Evolutionary conservation across 2,888 invertebrate genomes (phyloP), one percentile per base, ranked within the genome.

Genomic region (Deilephila elpenor): DNA sequence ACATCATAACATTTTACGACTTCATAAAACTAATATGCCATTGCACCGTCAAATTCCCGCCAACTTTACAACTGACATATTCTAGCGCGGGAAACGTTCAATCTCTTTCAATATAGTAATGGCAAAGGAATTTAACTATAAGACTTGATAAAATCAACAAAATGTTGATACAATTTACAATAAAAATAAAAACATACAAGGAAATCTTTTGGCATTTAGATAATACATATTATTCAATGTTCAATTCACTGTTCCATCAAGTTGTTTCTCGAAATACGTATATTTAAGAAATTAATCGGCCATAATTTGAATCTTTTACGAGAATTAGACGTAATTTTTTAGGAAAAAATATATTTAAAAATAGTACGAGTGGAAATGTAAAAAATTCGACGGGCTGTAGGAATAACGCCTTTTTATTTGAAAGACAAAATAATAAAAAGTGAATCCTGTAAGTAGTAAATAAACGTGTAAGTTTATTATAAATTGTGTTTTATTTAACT

Each of bases 381-480:
- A 83, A 83, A 44, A 88, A 89, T 84, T 88, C 82, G 80, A 82
- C 85, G 86, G 84, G 89, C 88, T 89, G 89, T 91, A 91, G 91
- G 84, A 84, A 79, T 77, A 80, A 74, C 78, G 89, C 88, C 87
- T 87, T 86, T 89, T 89, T 84, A 86, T 90, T 89, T 88, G 77
- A 82, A 78, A 71, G 77, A 78, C 76, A 78, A 76, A 74, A 74
- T 77, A 51, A 76, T 81, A 81, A 81, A 86, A 86, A 88, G 83
- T 78, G 81, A 86, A 89, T 86, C 88, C 86, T 92, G 92, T 92
- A 91, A 88, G 92, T 93, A 93, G 93, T 78, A 81, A 91, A 88
- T 93, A 93, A 90, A 93, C 89, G 84, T 88, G 89, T 92, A 92
- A 91, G 91, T 93, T 93, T 93, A 93, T 88, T 91, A 91, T 86